phyloP scores from a whole-genome alignment of 2,888 invertebrate genomes.

The Agrochola lota region DNA sequence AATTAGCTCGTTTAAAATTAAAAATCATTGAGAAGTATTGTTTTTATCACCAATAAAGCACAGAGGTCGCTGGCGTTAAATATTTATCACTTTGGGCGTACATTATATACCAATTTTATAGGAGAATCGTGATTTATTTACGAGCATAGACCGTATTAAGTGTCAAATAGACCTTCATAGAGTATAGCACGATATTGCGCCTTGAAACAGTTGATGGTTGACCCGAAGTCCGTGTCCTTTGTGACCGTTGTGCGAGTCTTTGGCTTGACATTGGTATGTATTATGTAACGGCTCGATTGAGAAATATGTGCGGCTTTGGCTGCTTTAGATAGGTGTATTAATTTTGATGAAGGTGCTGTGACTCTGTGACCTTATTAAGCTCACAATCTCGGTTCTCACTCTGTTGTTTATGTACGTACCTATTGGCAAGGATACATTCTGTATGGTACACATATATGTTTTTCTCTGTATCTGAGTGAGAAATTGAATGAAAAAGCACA shows the following conservation, averaged over 20 bases:
- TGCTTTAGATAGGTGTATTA: slow-evolving; percentile 30
- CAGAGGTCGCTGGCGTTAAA: slow-evolving; percentile 62
- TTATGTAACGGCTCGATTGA: slow-evolving; percentile 50
- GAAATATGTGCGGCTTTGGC: slow-evolving; percentile 41
- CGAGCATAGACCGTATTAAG: slow-evolving; percentile 66
- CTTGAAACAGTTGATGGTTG: slow-evolving; percentile 66
- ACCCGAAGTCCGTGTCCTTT: slow-evolving; percentile 55
- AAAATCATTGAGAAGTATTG: slow-evolving; percentile 37
- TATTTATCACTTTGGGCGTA: slow-evolving; percentile 63
- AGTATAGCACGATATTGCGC: slow-evolving; percentile 64
- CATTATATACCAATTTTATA: slow-evolving; percentile 61
- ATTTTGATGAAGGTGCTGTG: slow-evolving; percentile 26
- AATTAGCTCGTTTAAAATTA: slow-evolving; percentile 19
- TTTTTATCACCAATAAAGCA: slow-evolving; percentile 51
- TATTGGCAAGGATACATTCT: no score
- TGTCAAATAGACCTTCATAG: slow-evolving; percentile 76
- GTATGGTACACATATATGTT: no score
- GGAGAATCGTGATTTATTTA: slow-evolving; percentile 72
- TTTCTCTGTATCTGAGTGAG: background rate
- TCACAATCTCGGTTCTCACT: slow-evolving; percentile 20
- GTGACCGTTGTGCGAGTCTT: slow-evolving; percentile 54
- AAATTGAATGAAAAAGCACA: slow-evolving; percentile 12
- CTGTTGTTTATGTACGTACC: slow-evolving; percentile 8
- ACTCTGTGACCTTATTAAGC: slow-evolving; percentile 37
- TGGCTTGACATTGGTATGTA: slow-evolving; percentile 44